Evolutionary conservation across 2,888 invertebrate genomes (phyloP).

Genomic region (Mellilla xanthometata): DNA sequence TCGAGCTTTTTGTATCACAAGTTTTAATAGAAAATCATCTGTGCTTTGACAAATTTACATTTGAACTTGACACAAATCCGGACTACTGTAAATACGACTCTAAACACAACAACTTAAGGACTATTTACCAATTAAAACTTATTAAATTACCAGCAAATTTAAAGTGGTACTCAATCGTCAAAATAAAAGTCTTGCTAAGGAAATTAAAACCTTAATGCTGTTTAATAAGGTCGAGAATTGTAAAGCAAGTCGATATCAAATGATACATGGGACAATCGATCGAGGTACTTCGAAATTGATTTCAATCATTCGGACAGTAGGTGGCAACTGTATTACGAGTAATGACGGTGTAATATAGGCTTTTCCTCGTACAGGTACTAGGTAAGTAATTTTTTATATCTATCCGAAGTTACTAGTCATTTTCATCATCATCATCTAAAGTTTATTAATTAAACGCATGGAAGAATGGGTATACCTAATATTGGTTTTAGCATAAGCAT

Average conservation of each 20-base stretch:
- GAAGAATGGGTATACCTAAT: too few relatives aligned
- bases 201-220: conserved; percentile 3
- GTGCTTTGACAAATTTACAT: conserved; percentile 41
- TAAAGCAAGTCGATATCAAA: conserved; percentile 13
- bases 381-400: too few relatives aligned
- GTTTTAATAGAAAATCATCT: conserved; percentile 62
- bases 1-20: conserved; percentile 55
- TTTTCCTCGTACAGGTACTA: conserved; percentile 4
- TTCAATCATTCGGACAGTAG: conserved; percentile 73
- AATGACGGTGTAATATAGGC: conserved; percentile 16
- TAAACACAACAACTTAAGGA: conserved; percentile 9
- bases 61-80: neutral
- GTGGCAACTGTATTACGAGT: conserved; percentile 70
- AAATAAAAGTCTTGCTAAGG: neutral
- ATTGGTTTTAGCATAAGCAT: too few relatives aligned
- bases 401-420: too few relatives aligned
- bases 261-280: conserved; percentile 58
- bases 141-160: neutral
- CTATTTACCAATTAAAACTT: neutral
- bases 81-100: neutral
- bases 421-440: too few relatives aligned
- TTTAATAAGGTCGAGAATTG: conserved; percentile 15
- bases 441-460: too few relatives aligned
- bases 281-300: conserved; percentile 64
- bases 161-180: conserved; percentile 5